Conservation (phyloP, 2,888 invertebrate genomes). For the Oligia fasciuncula region DNA sequence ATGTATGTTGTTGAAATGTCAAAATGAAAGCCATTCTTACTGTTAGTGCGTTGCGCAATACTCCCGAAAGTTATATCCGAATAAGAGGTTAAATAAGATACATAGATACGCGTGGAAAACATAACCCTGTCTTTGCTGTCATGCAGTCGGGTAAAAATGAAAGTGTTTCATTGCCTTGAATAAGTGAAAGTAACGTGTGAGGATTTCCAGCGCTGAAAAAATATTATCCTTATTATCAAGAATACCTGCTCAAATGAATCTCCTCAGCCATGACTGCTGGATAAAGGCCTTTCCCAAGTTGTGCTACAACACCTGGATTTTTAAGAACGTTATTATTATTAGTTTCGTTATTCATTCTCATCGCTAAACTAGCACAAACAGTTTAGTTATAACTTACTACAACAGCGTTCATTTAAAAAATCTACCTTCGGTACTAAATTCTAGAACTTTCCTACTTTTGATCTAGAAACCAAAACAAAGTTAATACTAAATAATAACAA, state of each 20-base stretch:
- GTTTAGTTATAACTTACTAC: not conserved
- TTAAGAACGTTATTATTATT: not conserved
- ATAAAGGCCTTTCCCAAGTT: not conserved
- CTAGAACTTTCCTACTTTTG: not conserved
- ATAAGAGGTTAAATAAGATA: not conserved
- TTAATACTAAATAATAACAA: constrained; percentile 10
- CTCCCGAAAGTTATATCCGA: not conserved
- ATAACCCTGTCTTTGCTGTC: not conserved
- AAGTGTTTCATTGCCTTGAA: too few species aligned
- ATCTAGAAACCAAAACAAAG: constrained; percentile 4
- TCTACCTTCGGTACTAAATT: not conserved
- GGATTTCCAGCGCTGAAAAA: not conserved
- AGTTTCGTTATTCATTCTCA: not conserved
- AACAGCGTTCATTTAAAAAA: not conserved
- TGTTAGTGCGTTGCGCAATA: not conserved
- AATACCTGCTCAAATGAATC: not conserved
- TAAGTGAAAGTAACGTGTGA: not conserved
- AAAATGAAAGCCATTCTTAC: not conserved
- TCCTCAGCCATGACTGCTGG: not conserved
- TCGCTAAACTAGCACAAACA: not conserved
- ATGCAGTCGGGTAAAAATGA: not conserved
- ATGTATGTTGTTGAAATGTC: not conserved
- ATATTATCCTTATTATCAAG: not conserved
- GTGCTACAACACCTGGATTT: too few species aligned
- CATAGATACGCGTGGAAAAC: not conserved